Percentiles rank a stretch among this genome's conserved stretches.
Conservation (phyloP, 2,888 invertebrate genomes). For the Drosophila pseudotakahashii region DNA sequence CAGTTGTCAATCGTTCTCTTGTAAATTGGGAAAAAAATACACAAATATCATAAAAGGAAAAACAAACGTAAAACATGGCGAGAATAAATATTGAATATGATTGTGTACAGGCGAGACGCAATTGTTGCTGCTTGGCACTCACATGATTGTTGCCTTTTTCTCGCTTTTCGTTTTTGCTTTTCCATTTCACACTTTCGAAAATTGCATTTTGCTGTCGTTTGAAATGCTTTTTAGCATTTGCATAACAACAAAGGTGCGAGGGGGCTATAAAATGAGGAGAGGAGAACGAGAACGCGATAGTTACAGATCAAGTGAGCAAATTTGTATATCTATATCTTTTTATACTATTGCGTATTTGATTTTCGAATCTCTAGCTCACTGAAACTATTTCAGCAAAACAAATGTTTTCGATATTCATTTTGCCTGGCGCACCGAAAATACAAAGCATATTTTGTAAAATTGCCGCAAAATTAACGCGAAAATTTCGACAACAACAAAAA, state of each 20-base stretch:
- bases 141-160: slow-evolving; percentile 54
- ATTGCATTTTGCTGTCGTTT: slow-evolving; percentile 49
- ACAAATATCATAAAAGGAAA: background rate
- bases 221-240: slow-evolving; percentile 56
- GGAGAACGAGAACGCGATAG: background rate
- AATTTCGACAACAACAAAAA: slow-evolving; percentile 41
- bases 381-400: slow-evolving; percentile 25
- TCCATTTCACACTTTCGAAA: slow-evolving; percentile 65
- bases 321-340: slow-evolving; percentile 22
- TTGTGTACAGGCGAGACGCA: slow-evolving; percentile 7
- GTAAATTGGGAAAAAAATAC: background rate
- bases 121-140: slow-evolving; percentile 47
- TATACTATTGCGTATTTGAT: slow-evolving; percentile 65
- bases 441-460: slow-evolving; percentile 66
- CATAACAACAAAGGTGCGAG: slow-evolving; percentile 55
- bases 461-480: slow-evolving; percentile 66
- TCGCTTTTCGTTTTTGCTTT: slow-evolving; percentile 33
- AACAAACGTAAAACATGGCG: background rate
- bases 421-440: slow-evolving; percentile 30
- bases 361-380: slow-evolving; percentile 38
- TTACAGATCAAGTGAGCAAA: slow-evolving; percentile 12
- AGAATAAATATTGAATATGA: slow-evolving; percentile 13
- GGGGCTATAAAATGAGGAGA: slow-evolving; percentile 1
- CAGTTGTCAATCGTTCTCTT: background rate
- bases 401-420: slow-evolving; percentile 38